Evolutionary conservation across 2,113 vertebrate species (phyloP).

Genomic region (Gracilinanus agilis): DNA sequence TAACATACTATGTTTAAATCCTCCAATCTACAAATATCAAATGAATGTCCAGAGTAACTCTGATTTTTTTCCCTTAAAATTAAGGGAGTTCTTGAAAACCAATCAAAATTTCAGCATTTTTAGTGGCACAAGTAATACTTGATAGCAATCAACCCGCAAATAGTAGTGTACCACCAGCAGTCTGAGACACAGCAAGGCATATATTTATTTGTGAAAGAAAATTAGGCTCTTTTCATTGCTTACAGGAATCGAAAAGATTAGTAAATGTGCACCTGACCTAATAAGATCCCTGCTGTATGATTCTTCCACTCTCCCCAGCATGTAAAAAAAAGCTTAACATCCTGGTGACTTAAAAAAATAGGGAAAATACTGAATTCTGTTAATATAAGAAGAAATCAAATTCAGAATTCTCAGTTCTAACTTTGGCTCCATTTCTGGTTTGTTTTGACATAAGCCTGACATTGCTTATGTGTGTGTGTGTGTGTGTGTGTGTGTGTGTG

Average conservation of each 20-base stretch:
- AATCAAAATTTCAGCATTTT: not conserved
- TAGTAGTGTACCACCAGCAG: not conserved
- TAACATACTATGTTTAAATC: not conserved
- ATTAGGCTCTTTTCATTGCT: not conserved
- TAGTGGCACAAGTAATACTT: not conserved
- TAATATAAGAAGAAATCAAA: not conserved
- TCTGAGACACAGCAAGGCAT: not conserved
- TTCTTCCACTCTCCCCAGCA: not conserved
- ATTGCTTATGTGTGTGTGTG: not conserved
- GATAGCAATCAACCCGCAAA: not conserved
- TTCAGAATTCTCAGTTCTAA: not conserved
- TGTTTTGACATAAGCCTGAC: not conserved
- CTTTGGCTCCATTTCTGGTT: not conserved
- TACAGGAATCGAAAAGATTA: not conserved
- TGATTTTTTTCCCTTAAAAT: not conserved
- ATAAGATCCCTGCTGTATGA: not conserved
- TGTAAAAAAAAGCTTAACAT: not conserved
- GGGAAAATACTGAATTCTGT: not conserved
- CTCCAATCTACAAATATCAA: not conserved
- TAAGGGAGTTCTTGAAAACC: not conserved
- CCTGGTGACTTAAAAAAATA: slow-evolving; percentile 2
- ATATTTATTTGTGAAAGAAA: slow-evolving; percentile 1
- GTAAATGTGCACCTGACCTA: not conserved
- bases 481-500: not conserved
- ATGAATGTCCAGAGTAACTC: not conserved